Base-by-base conservation (phyloP, 2,888 invertebrate species). In the Leptopilina drosophilae region DNA sequence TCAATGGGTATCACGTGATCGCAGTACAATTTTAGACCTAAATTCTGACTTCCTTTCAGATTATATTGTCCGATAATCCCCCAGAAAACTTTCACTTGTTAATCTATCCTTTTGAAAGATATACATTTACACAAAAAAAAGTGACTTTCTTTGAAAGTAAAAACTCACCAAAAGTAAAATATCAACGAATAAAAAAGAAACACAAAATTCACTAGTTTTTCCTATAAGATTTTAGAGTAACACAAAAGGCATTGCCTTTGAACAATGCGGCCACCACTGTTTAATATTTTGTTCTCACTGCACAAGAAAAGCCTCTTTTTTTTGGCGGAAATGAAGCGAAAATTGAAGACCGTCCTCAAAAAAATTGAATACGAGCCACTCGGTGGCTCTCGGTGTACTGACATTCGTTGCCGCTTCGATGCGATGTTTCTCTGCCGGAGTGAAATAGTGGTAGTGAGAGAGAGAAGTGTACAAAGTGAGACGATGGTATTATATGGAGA, bases 301-400 rank as follows among this genome's bases (percentile, higher is more conserved):
- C 69, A 69, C 69, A 69, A 49, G 53, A 69, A 53, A 46, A 46
- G 7, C 46, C 46, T 46, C 9, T 26, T 69, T 1, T 20, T 69
- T 53, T 14, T 6, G 26, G 53, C 49, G 53, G 49, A 69, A 46
- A 46, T 26, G 15, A 53, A 26, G 49, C 26, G 14, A 53, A 69
- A 26, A 20, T 5, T 69, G 20, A 8, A 59, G 59, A 49, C 67
- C 20, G 46, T 11, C 6, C 33, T 33, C 0, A 12, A 56, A 20
- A 20, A n/a, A n/a, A 12, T 40, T 14, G 73, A 81, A 66, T 46
- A 46, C 80, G 77, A 82, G 69, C 83, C 83, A 75, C 20, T 65
- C 76, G 82, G 84, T 81, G 82, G 80, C 82, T 85, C 86, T 82
- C 84, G 81, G 26, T 53, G 76, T 77, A 86, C 85, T 85, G 84